phyloP scores from a whole-genome alignment of 2,113 vertebrate genomes.

The Diphyllodes magnificus region DNA sequence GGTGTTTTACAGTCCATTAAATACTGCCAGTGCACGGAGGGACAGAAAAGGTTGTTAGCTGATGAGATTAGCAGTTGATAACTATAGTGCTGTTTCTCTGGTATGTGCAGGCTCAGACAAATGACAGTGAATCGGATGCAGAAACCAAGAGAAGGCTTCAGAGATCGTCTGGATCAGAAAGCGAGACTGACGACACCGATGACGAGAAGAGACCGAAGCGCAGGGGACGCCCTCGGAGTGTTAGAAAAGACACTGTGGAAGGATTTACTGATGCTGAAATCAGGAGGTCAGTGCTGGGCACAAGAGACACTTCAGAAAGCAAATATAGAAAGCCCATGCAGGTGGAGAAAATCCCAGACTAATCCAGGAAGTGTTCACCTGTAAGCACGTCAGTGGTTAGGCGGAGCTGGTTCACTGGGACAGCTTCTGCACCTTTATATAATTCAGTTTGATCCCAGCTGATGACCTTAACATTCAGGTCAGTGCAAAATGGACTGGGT shows the following conservation, averaged over 20 bases:
- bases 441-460: background rate
- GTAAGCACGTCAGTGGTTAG: fast-evolving
- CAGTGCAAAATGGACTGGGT: background rate
- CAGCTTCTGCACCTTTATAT: background rate
- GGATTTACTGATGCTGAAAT: slow-evolving; percentile 96
- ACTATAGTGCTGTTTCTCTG: background rate
- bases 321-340: background rate
- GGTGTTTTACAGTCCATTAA: background rate
- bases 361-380: background rate
- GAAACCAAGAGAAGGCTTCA: slow-evolving; percentile 90
- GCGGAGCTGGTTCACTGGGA: background rate
- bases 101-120: slow-evolving; percentile 82
- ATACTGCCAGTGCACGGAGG: background rate
- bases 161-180: slow-evolving; percentile 91
- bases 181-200: slow-evolving; percentile 91
- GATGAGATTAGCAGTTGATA: background rate
- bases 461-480: background rate
- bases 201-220: slow-evolving; percentile 95
- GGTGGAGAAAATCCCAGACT: background rate
- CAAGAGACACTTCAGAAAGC: background rate
- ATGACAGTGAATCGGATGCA: slow-evolving; percentile 94
- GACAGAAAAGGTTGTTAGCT: background rate
- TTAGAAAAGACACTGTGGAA: slow-evolving; percentile 94
- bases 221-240: slow-evolving; percentile 86
- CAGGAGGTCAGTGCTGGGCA: slow-evolving; percentile 78